Evolutionary conservation across 2,888 invertebrate genomes (phyloP).

Genomic region (Gibbula magus): DNA sequence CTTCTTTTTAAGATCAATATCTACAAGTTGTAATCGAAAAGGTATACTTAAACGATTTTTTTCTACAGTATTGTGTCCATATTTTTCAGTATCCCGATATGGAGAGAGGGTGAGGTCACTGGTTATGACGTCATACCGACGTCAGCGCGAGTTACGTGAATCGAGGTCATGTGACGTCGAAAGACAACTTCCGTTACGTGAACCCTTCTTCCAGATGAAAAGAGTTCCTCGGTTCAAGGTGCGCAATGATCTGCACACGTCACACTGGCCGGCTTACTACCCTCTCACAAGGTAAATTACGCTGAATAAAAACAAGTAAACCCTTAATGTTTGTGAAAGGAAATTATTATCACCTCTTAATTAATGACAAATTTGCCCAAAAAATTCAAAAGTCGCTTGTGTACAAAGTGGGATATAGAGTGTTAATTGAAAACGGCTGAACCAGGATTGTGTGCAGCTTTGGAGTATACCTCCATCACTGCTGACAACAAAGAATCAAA

Average conservation of each 20-base stretch:
- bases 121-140: conserved; percentile 2
- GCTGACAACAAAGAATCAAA: too few species aligned
- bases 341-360: too few species aligned
- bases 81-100: conserved; percentile 2
- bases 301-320: neutral
- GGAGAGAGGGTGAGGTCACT: conserved; percentile 3
- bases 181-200: conserved; percentile 44
- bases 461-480: too few species aligned
- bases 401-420: too few species aligned
- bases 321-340: neutral
- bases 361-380: too few species aligned
- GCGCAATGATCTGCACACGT: conserved; percentile 43
- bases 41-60: neutral
- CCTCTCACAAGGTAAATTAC: conserved; percentile 39
- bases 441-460: too few species aligned
- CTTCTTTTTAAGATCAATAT: too few species aligned
- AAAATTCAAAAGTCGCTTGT: too few species aligned
- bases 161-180: conserved; percentile 41
- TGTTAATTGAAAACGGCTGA: too few species aligned
- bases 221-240: conserved; percentile 47
- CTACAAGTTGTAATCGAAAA: too few species aligned
- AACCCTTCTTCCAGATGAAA: conserved; percentile 45
- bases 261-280: conserved; percentile 39
- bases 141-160: neutral
- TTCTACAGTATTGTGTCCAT: neutral